phyloP scores from a whole-genome alignment of 2,888 invertebrate genomes.

The Theretra japonica region DNA sequence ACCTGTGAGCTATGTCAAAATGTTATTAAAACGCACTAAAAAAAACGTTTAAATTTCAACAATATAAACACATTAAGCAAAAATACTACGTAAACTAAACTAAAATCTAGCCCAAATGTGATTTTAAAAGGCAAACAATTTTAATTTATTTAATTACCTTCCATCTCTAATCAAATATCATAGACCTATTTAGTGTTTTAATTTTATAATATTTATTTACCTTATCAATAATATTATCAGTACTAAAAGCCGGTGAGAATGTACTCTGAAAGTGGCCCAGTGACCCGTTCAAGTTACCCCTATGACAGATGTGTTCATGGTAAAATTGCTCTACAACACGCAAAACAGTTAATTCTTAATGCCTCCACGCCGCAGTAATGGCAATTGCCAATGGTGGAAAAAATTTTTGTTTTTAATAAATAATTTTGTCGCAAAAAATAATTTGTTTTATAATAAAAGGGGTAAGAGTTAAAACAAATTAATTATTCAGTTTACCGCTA shows the following conservation, averaged over 20 bases:
- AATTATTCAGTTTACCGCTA: background rate
- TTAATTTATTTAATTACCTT: background rate
- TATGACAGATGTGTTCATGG: slow-evolving; percentile 76
- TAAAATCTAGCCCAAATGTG: background rate
- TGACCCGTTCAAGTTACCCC: slow-evolving; percentile 62
- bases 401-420: slow-evolving; percentile 1
- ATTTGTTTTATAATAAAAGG: background rate
- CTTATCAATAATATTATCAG: slow-evolving; percentile 46
- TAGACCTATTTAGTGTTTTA: background rate
- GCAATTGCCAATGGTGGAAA: background rate
- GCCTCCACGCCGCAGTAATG: background rate
- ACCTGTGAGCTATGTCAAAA: too few relatives aligned
- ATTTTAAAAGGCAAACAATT: background rate
- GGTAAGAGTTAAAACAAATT: background rate
- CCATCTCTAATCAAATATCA: background rate
- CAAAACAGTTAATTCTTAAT: slow-evolving; percentile 38
- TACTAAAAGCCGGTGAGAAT: slow-evolving; percentile 47
- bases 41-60: too few relatives aligned
- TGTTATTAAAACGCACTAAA: too few relatives aligned
- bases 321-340: slow-evolving; percentile 67
- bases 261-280: slow-evolving; percentile 63
- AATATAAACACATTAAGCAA: background rate
- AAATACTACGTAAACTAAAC: background rate
- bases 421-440: background rate
- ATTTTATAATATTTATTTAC: background rate